Evolutionary conservation across 2,113 vertebrate species (phyloP).

Genomic region (Pao palembangensis): DNA sequence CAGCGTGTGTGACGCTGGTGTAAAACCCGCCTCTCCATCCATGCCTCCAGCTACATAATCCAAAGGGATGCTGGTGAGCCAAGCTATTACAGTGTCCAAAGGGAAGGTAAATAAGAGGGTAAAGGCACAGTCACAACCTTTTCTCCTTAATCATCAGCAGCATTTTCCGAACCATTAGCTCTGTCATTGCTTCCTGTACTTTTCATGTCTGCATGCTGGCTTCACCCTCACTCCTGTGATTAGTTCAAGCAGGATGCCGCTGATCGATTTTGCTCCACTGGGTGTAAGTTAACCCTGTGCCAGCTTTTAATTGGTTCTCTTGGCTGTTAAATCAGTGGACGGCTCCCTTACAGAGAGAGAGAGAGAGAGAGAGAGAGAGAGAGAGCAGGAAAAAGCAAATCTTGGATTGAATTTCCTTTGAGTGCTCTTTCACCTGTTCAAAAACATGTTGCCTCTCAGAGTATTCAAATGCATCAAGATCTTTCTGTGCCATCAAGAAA

Average conservation of each 20-base stretch:
- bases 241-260: slow-evolving; percentile 65
- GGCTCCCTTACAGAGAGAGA: slow-evolving; percentile 9
- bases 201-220: slow-evolving; percentile 57
- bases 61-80: slow-evolving; percentile 11
- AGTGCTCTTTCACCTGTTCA: not conserved
- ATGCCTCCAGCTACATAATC: slow-evolving; percentile 5
- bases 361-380: not conserved
- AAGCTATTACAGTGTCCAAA: slow-evolving; percentile 8
- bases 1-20: not conserved
- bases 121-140: slow-evolving; percentile 41
- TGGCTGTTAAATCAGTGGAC: slow-evolving; percentile 48
- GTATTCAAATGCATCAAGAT: slow-evolving; percentile 16
- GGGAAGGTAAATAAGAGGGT: slow-evolving; percentile 45
- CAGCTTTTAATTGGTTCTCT: slow-evolving; percentile 67
- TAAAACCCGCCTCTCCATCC: not conserved
- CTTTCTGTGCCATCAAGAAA: slow-evolving; percentile 23
- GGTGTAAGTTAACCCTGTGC: slow-evolving; percentile 67
- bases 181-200: slow-evolving; percentile 67
- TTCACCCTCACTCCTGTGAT: slow-evolving; percentile 63
- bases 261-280: slow-evolving; percentile 65
- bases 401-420: slow-evolving; percentile 22
- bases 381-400: not conserved
- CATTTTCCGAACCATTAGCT: slow-evolving; percentile 73
- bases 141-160: slow-evolving; percentile 62
- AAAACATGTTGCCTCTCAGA: slow-evolving; percentile 8